Evolutionary conservation across 2,888 invertebrate species (phyloP).

Genomic region (Pammene fasciana): DNA sequence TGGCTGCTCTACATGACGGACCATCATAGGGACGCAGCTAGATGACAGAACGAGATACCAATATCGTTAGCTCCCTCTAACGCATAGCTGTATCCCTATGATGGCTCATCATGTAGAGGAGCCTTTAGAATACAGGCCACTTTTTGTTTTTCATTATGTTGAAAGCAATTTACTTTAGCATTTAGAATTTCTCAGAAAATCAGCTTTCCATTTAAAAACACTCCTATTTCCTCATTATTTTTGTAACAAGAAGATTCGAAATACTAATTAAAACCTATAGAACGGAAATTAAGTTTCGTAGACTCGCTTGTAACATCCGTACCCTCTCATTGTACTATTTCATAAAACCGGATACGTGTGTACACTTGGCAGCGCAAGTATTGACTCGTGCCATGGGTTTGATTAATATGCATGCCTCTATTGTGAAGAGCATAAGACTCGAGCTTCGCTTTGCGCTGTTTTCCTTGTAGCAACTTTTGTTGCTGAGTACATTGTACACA

Average conservation of each 20-base stretch:
- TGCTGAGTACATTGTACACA: background rate
- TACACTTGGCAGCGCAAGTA: background rate
- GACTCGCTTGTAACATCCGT: constrained; percentile 25
- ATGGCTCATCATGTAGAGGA: too few species aligned
- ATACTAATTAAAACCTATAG: constrained; percentile 28
- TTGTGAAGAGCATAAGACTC: constrained; percentile 2
- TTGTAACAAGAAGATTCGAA: constrained; percentile 9
- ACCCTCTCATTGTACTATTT: constrained; percentile 16
- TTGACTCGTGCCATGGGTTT: background rate
- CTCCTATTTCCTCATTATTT: background rate
- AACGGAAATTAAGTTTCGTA: constrained; percentile 34
- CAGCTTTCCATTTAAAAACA: background rate
- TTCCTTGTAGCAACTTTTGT: background rate
- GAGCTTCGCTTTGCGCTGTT: background rate
- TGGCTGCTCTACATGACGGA: too few species aligned
- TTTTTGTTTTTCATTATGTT: too few species aligned
- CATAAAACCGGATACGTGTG: constrained; percentile 3
- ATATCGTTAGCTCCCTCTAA: too few species aligned
- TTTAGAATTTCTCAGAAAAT: background rate
- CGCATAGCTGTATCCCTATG: too few species aligned
- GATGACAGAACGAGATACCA: too few species aligned
- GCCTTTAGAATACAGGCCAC: too few species aligned
- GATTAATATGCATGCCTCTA: background rate
- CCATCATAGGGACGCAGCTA: too few species aligned
- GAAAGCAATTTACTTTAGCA: too few species aligned